Evolutionary conservation across 1,140 invertebrate species (phyloP), one percentile per base, ranked within the genome.

Genomic region (Drosophila mayri): DNA sequence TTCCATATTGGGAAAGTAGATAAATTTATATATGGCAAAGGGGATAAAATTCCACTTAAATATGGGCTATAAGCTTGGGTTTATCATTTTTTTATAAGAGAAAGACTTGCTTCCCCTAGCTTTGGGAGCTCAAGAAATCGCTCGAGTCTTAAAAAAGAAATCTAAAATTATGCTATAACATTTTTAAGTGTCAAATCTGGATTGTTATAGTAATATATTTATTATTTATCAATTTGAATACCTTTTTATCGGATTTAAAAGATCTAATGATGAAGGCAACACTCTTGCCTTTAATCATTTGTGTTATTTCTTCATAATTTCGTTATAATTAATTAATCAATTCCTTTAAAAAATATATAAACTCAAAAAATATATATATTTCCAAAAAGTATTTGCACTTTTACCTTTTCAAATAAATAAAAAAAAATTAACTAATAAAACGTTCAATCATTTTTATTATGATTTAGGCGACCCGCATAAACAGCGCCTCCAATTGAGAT

Each of bases 401-500:
- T 30, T 10, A 50, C 47, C 47, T n/a, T 16, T 1, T 8, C n/a
- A 30, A 50, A 1, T 12, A 18, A 18, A 3, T 1, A 1, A 50
- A 32, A 50, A 32, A 12, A 4, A 30, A 30, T 50, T 1, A 7
- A 8, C 28, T 30, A 30, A 30, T 30, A 30, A 7, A 30, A 8
- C 28, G 4, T 4, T 30, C 28, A 30, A 30, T 30, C 28, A 28
- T 28, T 28, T 1, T 30, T 30, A 30, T 30, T 30, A 30, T 25
- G 25, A 25, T 25, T 25, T 68, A 20, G 14, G 28, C 20, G n/a
- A 66, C 66, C 66, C 66, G 66, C 66, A 70, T 70, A 11, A 18
- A 43, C 2, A 11, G 22, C 20, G 0, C 6, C 6, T n/a, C 20
- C 61, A 50, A 68, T 67, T 67, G 64, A 63, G 38, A n/a, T 16